phyloP scores from a whole-genome alignment of 2,797 vertebrate species.

The Parauchenoglanis ngamensis region DNA sequence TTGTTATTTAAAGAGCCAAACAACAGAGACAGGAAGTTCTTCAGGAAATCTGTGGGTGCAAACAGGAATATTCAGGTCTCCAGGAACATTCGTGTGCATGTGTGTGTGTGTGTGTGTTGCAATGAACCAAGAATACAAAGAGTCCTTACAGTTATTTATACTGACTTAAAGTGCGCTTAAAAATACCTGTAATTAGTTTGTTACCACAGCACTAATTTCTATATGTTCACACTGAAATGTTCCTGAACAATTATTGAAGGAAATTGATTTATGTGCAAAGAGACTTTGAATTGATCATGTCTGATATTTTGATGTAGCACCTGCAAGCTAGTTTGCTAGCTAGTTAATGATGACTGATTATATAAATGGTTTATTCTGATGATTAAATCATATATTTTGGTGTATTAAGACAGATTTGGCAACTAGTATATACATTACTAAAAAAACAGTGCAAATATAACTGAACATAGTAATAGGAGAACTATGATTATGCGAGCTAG shows the following conservation, averaged over 20 bases:
- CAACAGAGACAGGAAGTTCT: slow-evolving; percentile 23
- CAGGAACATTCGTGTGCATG: not conserved
- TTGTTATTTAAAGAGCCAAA: not conserved
- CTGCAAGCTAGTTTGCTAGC: not conserved
- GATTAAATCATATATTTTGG: not conserved
- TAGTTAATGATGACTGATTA: not conserved
- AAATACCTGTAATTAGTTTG: not conserved
- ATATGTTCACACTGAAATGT: not conserved
- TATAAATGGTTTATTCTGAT: not conserved
- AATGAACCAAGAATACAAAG: not conserved
- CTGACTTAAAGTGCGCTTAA: not conserved
- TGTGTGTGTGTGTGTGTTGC: not conserved
- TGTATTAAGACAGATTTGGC: not conserved
- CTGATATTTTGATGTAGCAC: not conserved
- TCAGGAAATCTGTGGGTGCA: slow-evolving; percentile 26
- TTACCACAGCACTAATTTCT: not conserved
- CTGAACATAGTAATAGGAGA: not conserved
- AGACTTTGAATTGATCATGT: not conserved
- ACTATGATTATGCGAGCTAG: not conserved
- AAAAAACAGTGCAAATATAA: not conserved
- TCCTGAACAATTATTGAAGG: not conserved
- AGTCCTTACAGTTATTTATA: not conserved
- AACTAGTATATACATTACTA: not conserved
- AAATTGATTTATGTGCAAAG: not conserved
- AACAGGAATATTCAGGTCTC: slow-evolving; percentile 9